Percentiles rank a stretch among this genome's conserved stretches.
These are phyloP conservation scores for Synaphobranchus kaupii DNA, from an alignment of 2,797 vertebrate species.

Conservation along the genomic window DNA sequence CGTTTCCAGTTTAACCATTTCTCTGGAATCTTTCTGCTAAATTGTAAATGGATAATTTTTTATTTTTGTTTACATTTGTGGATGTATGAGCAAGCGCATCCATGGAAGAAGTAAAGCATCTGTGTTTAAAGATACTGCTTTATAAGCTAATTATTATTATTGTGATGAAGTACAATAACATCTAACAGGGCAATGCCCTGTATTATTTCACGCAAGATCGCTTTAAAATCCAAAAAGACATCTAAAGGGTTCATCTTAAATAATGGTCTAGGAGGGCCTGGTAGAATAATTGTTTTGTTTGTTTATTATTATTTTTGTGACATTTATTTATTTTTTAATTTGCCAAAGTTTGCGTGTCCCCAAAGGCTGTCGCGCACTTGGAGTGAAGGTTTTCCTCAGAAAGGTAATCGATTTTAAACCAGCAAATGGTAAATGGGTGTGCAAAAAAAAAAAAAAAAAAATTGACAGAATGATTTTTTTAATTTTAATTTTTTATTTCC, in stretches of 20 bases:
- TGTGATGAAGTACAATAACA: conserved; percentile 40
- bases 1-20: background rate
- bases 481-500: conserved; percentile 21
- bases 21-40: conserved; percentile 30
- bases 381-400: background rate
- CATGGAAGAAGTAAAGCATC: conserved; percentile 46
- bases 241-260: conserved; percentile 17
- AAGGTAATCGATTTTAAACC: background rate
- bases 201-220: conserved; percentile 48
- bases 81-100: conserved; percentile 26
- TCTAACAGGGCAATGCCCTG: conserved; percentile 36
- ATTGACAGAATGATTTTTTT: conserved; percentile 30
- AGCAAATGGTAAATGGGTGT: background rate
- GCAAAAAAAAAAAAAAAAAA: no score
- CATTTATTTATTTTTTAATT: conserved; percentile 55
- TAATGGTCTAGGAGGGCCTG: conserved; percentile 24
- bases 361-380: background rate
- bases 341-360: conserved; percentile 56
- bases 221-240: conserved; percentile 41
- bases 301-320: conserved; percentile 37
- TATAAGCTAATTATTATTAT: conserved; percentile 42
- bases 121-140: conserved; percentile 49
- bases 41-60: conserved; percentile 38
- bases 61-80: conserved; percentile 57
- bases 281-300: conserved; percentile 7